Evolutionary conservation across 2,113 vertebrate genomes (phyloP), one percentile per base, ranked within the genome.

Genomic region (Alligator mississippiensis): DNA sequence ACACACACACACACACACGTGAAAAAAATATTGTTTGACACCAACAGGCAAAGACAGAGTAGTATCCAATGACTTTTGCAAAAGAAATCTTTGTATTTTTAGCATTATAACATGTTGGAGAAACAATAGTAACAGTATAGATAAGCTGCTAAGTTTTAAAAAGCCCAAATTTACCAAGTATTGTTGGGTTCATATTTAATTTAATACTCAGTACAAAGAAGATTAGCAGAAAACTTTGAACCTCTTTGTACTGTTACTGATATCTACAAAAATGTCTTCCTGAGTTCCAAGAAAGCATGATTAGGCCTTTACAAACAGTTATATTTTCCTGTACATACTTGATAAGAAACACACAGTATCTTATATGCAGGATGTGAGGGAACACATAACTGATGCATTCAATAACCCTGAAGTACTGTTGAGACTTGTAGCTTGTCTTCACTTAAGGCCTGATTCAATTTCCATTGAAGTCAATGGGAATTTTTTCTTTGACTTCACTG

Each of bases 281-380:
- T 77, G 24, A 0, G 93, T 80, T 94, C 85, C 91, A 93, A 54
- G 77, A 80, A 91, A 91, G 85, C 38, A 92, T 64, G 88, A 90
- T 91, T 78, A 94, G 80, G 72, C 90, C 91, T 96, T 95, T 92
- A 91, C 58, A 93, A 92, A 95, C 96, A 96, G 96, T 96, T 96
- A 92, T 93, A 96, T 58, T 64, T 94, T 97, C 96, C 88, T 94
- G 93, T 96, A 95, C 94, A 94, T 93, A 97, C 70, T 90, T 2
- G 6, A 94, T 96, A 95, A 94, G 96, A 94, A 97, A 97, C 94
- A 96, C 85, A 96, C 96, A 97, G 82, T 82, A 93, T 92, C 77
- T 96, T 95, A 84, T 63, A 91, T 0, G 2, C 77, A 87, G 47
- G 90, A 82, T 94, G 96, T 96, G 93, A 82, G 93, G 87, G 90